Evolutionary conservation across 1,140 invertebrate species (phyloP), one percentile per base, ranked within the genome.

Genomic region (Pararge aegeria): DNA sequence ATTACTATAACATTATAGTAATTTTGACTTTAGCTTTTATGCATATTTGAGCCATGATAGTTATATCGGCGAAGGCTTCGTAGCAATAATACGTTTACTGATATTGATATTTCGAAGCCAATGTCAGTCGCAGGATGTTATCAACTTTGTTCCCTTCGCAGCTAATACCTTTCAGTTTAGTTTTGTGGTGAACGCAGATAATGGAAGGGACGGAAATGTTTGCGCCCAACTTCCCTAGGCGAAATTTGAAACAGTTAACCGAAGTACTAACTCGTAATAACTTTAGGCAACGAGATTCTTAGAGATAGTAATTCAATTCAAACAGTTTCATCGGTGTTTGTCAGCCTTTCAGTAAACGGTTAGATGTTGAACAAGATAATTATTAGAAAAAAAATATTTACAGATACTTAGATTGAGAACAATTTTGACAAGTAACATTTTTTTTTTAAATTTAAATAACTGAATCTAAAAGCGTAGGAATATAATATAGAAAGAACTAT

Each of bases 161-260:
- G 21, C 37, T 54, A 54, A 40, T 24, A 54, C 24, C 20, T 54
- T 54, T 54, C 40, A 27, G 13, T 42, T 10, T 46, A 20, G 16
- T 46, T 58, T 38, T 30, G 49, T 30, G 20, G 49, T 20, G 29
- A 46, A 46, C 29, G 16, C 37, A 58, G 56, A 51, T 58, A 52
- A 58, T 44, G 19, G 48, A 1, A 16, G 48, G 18, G 37, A 50
- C 30, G 49, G 37, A 58, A 34, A 37, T 40, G 49, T 44, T 57
- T 49, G 21, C 21, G 30, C 49, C n/a, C 21, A 57, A 38, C 18
- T 49, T 57, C 46, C 20, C 15, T 20, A 44, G 9, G 18, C 42
- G 42, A 46, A 16, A 20, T 46, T 46, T 10, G 5, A 20, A 46
- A 42, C 18, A 42, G 42, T 46, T 46, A 4, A 12, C 18, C 10